Evolutionary conservation across 2,888 invertebrate species (phyloP).

Genomic region (Zootermopsis nevadensis): DNA sequence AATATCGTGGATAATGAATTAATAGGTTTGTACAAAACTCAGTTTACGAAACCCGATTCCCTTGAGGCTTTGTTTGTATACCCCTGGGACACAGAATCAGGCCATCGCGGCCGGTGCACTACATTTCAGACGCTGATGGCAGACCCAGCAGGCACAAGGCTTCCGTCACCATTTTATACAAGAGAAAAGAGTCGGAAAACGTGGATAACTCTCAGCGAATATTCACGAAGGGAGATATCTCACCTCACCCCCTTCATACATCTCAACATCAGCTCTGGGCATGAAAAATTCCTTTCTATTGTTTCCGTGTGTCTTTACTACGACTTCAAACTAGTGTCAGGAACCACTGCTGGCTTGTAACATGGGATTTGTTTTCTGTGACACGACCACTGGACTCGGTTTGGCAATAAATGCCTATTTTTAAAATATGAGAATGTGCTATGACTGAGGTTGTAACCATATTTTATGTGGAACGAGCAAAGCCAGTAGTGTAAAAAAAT

Average conservation of each 20-base stretch:
- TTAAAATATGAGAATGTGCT: too few species aligned
- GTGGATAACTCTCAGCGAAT: conserved; percentile 21
- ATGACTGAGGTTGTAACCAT: too few species aligned
- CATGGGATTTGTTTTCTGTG: background rate
- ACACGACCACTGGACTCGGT: too few species aligned
- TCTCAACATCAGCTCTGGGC: background rate
- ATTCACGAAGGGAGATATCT: conserved; percentile 18
- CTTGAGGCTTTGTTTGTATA: background rate
- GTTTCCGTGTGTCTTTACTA: background rate
- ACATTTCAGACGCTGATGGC: background rate
- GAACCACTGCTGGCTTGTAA: background rate
- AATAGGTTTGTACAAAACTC: too few species aligned
- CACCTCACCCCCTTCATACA: background rate
- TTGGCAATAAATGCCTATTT: too few species aligned
- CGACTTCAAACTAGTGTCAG: conserved; percentile 16
- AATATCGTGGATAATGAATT: too few species aligned
- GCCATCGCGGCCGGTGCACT: background rate
- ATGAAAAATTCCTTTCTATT: conserved; percentile 14
- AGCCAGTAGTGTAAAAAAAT: too few species aligned
- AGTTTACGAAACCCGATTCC: too few species aligned
- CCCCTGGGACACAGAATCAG: background rate
- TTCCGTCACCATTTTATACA: conserved; percentile 17
- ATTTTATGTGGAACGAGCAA: too few species aligned
- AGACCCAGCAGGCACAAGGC: background rate
- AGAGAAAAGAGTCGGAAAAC: conserved; percentile 3